Evolutionary conservation across 2,888 invertebrate genomes (phyloP).

Genomic region (Hypena proboscidalis): DNA sequence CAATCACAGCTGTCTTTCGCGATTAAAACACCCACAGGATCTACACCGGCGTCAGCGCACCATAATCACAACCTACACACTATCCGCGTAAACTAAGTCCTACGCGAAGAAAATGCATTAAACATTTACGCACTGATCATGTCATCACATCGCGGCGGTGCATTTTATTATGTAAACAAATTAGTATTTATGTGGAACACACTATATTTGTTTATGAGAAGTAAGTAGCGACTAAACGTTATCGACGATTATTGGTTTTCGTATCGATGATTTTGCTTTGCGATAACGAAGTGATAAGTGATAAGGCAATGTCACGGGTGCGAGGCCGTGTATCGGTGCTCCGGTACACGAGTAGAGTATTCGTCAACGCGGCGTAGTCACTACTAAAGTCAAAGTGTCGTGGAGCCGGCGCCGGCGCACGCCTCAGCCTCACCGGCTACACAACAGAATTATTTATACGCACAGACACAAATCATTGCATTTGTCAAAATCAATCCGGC

Average conservation of each 20-base stretch:
- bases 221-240: constrained; percentile 50
- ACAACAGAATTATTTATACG: constrained; percentile 73
- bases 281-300: constrained; percentile 68
- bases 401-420: constrained; percentile 69
- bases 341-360: constrained; percentile 74
- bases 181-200: constrained; percentile 19
- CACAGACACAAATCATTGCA: constrained; percentile 61
- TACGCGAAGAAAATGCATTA: constrained; percentile 60
- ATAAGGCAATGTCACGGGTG: constrained; percentile 73
- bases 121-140: constrained; percentile 39
- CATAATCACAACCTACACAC: constrained; percentile 80
- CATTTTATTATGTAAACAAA: constrained; percentile 33
- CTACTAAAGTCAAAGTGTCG: constrained; percentile 77
- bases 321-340: constrained; percentile 70
- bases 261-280: constrained; percentile 61
- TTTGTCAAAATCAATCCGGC: constrained; percentile 58
- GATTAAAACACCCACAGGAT: constrained; percentile 76
- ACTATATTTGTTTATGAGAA: constrained; percentile 48
- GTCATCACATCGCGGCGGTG: constrained; percentile 7
- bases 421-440: constrained; percentile 60
- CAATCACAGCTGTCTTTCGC: constrained; percentile 73
- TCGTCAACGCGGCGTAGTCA: constrained; percentile 79
- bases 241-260: constrained; percentile 40
- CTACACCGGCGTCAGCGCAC: constrained; percentile 71
- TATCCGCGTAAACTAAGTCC: constrained; percentile 58